Evolutionary conservation across 2,888 invertebrate species (phyloP), one percentile per base, ranked within the genome.

Genomic region (Aspidiotus rigidus): DNA sequence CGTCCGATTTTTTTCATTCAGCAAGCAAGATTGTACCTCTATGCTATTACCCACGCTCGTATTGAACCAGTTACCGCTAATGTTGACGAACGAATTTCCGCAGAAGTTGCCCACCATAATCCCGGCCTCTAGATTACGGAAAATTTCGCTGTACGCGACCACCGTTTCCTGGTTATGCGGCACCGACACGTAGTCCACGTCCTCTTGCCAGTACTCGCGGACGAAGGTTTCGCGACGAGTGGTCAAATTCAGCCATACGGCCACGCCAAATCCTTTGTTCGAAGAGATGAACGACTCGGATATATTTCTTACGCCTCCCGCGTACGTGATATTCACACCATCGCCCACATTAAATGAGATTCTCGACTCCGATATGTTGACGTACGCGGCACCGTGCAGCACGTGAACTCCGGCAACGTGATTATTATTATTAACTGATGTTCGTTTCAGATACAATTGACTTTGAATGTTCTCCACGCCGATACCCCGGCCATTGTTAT

Each of bases 401-500:
- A 99, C 85, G 75, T 95, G 91, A 6, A 98, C 82, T 8, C 97
- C 97, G 2, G 94, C 93, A 1, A 91, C 87, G 77, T 95, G 89
- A 72, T 88, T 87, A 77, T 95, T 96, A 75, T 89, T 88, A 0
- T 89, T 88, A 63, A 97, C 84, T 0, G 88, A 86, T 11, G 89
- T 88, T 54, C 87, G 84, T 75, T 92, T 88, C 62, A 97, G 83
- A 77, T 91, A 88, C n/a, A 95, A 79, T 76, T 89, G 89, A 15
- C 93, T 93, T 75, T 96, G 84, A 69, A 97, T 82, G 77, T 94
- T 93, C 78, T 95, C 93, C 13, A 92, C 85, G n/a, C 85, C 90
- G 64, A 99, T 85, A n/a, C 99, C 99, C 77, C 95, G 86, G 0
- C 97, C 97, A 74, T 88, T 88, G 79, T 99, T 99, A 77, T 90